Evolutionary conservation across 2,888 invertebrate genomes (phyloP), one percentile per base, ranked within the genome.

Genomic region (Drosophila demipolita): DNA sequence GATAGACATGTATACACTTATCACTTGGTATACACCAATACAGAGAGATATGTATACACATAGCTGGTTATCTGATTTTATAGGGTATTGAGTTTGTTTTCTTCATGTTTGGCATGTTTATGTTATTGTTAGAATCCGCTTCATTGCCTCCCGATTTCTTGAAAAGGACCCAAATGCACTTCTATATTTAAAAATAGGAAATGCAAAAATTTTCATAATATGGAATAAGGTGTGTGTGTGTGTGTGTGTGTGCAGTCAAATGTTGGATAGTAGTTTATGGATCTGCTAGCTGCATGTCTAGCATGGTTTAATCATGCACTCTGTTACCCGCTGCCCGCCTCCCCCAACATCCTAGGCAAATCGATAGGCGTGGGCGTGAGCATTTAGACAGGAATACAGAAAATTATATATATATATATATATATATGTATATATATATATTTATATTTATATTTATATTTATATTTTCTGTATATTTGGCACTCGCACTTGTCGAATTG

Each of bases 401-500:
- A 12, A 67, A 49, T 26, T 40, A 23, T 42, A 50, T 40, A 65
- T 29, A 74, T n/a, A 29, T 38, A 11, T 45, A 42, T 54, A 48
- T 35, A 48, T 32, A 33, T 9, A 33, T 20, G n/a, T 32, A 50
- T 38, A 60, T 40, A 45, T 40, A 63, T 36, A 70, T n/a, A 48
- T n/a, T n/a, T n/a, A n/a, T n/a, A n/a, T n/a, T n/a, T 48, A 38
- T 49, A 29, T 57, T 32, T 52, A 9, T 60, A 23, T 48, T 11
- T 20, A 23, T 23, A 29, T 45, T 45, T 45, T 23, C 45, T 23
- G n/a, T 61, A 29, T 68, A 65, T 42, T 45, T 72, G 57, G 54
- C 74, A 59, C 73, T 69, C 76, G 89, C 89, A 86, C 84, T 86
- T 84, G 84, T 84, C 87, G 84, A 89, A 89, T 87, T 89, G 85